Base-by-base conservation (phyloP, 2,113 vertebrate genomes). In the Fulica atra region DNA sequence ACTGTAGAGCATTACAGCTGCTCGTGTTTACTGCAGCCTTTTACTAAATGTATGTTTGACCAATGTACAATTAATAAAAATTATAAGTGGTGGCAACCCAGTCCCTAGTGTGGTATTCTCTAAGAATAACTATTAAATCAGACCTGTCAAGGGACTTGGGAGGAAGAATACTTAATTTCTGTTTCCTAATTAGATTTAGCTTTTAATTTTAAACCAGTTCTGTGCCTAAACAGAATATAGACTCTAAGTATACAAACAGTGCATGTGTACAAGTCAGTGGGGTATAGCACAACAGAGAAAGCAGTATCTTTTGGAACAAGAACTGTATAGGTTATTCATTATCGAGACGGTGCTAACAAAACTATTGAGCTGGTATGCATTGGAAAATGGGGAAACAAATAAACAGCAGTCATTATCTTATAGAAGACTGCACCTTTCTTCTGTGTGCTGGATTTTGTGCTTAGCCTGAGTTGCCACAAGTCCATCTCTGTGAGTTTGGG, bases 131-230 rank as follows among this genome's bases (percentile, higher is more conserved):
- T 91, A 50, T 84, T 92, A 73, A 91, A 87, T 94, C 73, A 89
- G 84, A 85, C 29, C 20, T 91, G 56, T 81, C 81, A 87, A 74
- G 77, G 51, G 69, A 84, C 9, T 28, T 78, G 38, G 25, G 81
- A 93, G 20, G 77, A 91, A 81, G 69, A 84, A 79, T 87, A 42
- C 36, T 68, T 95, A 78, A 81, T 92, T 89, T 94, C 51, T 89
- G 4, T 81, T 95, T 91, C 69, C 70, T 94, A 79, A 74, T 91
- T 87, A 68, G 25, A 78, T 95, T 74, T 81, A 78, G 33, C 10
- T 87, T 88, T 91, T 87, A 69, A 78, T 48, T 79, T 95, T 81
- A 70, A 71, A n/a, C 16, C 35, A 61, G 25, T 59, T 23, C 60
- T 81, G 28, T 94, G 21, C 38, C 71, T 76, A 82, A 85, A 10